These are phyloP conservation scores for Drosophila infuscata DNA, from an alignment of 2,888 invertebrate species.

Conservation along the genomic window DNA sequence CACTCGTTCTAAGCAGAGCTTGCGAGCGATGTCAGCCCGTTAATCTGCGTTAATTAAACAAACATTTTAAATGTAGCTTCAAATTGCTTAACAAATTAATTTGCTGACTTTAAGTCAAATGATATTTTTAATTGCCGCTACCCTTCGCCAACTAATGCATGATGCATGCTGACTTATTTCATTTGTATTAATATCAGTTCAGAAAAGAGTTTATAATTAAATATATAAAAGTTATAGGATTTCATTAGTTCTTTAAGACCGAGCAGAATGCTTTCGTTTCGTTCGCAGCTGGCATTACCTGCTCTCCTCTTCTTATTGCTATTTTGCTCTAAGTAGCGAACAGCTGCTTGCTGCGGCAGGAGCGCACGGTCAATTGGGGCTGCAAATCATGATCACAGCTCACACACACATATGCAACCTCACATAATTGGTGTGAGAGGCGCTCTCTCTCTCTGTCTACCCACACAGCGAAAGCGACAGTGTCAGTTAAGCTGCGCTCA, in stretches of 20 bases:
- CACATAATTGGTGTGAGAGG: conserved; percentile 11
- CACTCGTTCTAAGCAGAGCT: conserved; percentile 14
- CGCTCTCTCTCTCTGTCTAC: conserved; percentile 3
- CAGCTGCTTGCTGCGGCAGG: conserved; percentile 63
- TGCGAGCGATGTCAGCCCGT: conserved; percentile 24
- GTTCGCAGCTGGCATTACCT: conserved; percentile 2
- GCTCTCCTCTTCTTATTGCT: conserved; percentile 22
- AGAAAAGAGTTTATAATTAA: neutral
- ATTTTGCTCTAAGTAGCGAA: conserved; percentile 42
- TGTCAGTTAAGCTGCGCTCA: conserved; percentile 52
- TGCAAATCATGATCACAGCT: conserved; percentile 56
- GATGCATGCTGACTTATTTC: conserved; percentile 19
- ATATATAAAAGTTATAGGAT: neutral
- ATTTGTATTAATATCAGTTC: neutral
- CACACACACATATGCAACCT: conserved; percentile 19
- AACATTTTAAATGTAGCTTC: conserved; percentile 65
- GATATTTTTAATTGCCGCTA: conserved; percentile 60
- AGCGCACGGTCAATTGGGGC: conserved; percentile 23
- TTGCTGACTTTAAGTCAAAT: conserved; percentile 49
- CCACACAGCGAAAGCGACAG: conserved; percentile 33
- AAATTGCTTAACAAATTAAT: conserved; percentile 74
- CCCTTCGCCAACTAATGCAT: conserved; percentile 10
- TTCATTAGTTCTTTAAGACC: neutral
- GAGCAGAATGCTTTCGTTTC: neutral
- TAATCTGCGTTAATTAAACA: conserved; percentile 75